These are phyloP conservation scores for Echinometra lucunter DNA, from an alignment of 53 echinoderm and acorn worm species.

Conservation along the genomic window DNA sequence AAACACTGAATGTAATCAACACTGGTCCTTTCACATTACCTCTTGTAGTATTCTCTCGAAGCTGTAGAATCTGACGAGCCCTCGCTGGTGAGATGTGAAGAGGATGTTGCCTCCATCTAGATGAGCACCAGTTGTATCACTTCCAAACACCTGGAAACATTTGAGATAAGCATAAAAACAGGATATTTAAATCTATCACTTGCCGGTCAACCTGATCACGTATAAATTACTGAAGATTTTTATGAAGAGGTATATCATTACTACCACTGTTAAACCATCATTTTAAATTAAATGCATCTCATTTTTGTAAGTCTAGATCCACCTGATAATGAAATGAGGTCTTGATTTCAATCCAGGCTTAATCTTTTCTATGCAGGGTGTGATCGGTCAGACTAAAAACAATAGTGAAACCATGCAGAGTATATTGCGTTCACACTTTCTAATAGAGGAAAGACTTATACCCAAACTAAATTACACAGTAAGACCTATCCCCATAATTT, in stretches of 20 bases:
- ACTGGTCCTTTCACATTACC: slow-evolving; percentile 14
- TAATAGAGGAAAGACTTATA: too few relatives aligned
- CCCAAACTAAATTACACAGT: too few relatives aligned
- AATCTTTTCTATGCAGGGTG: too few relatives aligned
- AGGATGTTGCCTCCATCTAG: slow-evolving; percentile 25
- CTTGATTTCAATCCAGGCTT: not conserved
- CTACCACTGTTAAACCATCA: too few relatives aligned
- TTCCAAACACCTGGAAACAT: not conserved
- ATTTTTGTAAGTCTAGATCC: too few relatives aligned
- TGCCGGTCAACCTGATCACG: not conserved
- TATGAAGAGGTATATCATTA: too few relatives aligned
- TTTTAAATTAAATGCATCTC: too few relatives aligned
- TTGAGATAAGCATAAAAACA: not conserved
- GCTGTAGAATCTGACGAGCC: slow-evolving; percentile 63
- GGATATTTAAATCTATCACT: not conserved
- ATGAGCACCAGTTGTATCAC: slow-evolving; percentile 40
- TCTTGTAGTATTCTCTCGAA: slow-evolving; percentile 64
- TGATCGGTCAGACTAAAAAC: too few relatives aligned
- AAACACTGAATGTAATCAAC: too few relatives aligned
- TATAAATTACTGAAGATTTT: not conserved
- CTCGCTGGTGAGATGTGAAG: slow-evolving; percentile 56
- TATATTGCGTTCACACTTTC: too few relatives aligned
- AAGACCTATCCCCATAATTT: too few relatives aligned
- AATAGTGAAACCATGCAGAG: too few relatives aligned
- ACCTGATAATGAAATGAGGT: not conserved